Percentiles rank a stretch among this genome's conserved stretches.
Conservation (phyloP, 64 coral and sea anemone species). For the Acropora yongei region DNA sequence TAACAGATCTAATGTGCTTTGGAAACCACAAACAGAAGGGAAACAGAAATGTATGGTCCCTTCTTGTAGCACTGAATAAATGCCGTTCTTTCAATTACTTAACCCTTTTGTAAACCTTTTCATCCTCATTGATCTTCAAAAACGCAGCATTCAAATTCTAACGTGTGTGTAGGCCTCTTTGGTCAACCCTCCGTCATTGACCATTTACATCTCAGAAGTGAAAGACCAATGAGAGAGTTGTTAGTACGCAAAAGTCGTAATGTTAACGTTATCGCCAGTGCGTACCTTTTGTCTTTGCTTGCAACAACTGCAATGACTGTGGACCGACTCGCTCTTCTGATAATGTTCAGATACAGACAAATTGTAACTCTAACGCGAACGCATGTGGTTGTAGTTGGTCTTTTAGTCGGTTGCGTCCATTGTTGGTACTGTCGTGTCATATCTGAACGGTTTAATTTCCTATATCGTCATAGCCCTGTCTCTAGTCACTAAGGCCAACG, state of each 20-base stretch:
- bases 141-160: background rate
- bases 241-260: background rate
- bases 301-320: background rate
- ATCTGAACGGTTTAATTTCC: background rate
- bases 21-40: too few relatives aligned
- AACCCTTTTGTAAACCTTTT: background rate
- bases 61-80: too few relatives aligned
- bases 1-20: too few relatives aligned
- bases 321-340: conserved; percentile 9
- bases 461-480: background rate
- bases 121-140: background rate
- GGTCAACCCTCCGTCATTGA: background rate
- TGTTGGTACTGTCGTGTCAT: background rate
- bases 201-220: background rate
- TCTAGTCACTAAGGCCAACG: background rate
- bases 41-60: too few relatives aligned
- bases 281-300: background rate
- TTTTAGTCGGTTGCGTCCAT: background rate
- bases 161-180: background rate
- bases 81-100: too few relatives aligned
- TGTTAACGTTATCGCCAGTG: background rate
- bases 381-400: background rate
- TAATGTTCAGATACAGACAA: background rate
- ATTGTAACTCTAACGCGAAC: background rate
- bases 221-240: background rate